Percentiles rank a stretch among this genome's conserved stretches.
phyloP scores from a whole-genome alignment of 2,797 vertebrate species.

The Vireo griseus region DNA sequence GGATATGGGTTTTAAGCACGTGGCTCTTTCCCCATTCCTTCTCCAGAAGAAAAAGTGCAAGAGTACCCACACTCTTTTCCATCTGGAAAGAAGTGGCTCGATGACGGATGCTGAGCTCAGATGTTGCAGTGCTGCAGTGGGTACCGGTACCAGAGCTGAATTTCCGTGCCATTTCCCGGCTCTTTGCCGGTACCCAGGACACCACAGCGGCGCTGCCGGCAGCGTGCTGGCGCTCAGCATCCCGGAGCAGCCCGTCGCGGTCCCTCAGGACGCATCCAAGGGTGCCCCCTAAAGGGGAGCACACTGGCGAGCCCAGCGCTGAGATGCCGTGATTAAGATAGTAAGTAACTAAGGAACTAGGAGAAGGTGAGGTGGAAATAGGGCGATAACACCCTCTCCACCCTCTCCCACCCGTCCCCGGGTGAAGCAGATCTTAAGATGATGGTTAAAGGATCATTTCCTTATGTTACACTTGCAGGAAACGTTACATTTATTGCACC shows the following conservation, averaged over 20 bases:
- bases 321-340: accelerated
- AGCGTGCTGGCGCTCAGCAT: accelerated
- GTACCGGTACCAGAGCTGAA: accelerated
- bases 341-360: accelerated
- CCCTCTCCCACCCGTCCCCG: accelerated
- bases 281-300: not conserved
- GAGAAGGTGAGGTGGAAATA: not conserved
- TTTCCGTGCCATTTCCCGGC: not conserved
- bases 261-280: not conserved
- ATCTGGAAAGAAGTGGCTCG: not conserved
- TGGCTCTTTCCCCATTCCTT: not conserved
- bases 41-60: not conserved
- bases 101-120: accelerated
- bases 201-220: accelerated
- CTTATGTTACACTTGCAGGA: not conserved
- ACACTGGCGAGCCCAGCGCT: accelerated
- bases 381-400: not conserved
- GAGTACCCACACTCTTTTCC: not conserved
- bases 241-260: accelerated
- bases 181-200: not conserved
- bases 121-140: accelerated
- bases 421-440: not conserved
- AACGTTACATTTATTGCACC: not conserved
- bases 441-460: not conserved
- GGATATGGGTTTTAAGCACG: not conserved